Base-by-base conservation (phyloP, 2,888 invertebrate species). In the Venusia cambrica region DNA sequence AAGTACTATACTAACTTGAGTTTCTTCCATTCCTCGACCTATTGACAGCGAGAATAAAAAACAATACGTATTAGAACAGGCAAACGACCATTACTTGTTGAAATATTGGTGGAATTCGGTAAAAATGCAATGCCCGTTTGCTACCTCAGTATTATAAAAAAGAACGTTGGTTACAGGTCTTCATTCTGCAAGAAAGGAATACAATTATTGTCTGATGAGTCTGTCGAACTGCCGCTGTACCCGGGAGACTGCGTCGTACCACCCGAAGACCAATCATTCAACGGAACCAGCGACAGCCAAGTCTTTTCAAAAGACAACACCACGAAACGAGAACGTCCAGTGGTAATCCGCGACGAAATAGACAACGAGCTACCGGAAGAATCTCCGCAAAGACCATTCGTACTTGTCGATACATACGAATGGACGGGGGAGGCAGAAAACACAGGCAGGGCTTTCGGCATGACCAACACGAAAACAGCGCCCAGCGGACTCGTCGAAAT, bases 161-260 rank as follows among this genome's bases (percentile, higher is more conserved):
- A n/a, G 9, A 2, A 14, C 12, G 38, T 38, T 22, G 9, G 45
- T 57, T 71, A 17, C 76, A 94, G 93, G 44, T 91, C 93, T 36
- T 96, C 96, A 0, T 90, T 94, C 36, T 97, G 96, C 66, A 92
- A 92, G 52, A 91, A 92, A 49, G 92, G 92, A 30, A 79, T 95
- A 13, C 89, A 92, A 31, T 75, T 97, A 12, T 90, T 92, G 48
- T 93, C 94, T 0, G 94, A 93, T 3, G 89, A 90, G 33, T 90
- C 94, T 0, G 89, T 94, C 1, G 91, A 91, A 30, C 73, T 96
- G 44, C 92, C 92, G 1, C 87, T 97, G 1, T 91, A 92, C 56
- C 90, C 93, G 0, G 95, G 95, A 2, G 92, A 95, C 53, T 97
- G 96, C 62, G 90, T 91, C 64, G 76, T 92, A 45, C 90, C 91